These are phyloP conservation scores for Psylliodes chrysocephalus DNA, from an alignment of 2,888 invertebrate species.

Conservation along the genomic window DNA sequence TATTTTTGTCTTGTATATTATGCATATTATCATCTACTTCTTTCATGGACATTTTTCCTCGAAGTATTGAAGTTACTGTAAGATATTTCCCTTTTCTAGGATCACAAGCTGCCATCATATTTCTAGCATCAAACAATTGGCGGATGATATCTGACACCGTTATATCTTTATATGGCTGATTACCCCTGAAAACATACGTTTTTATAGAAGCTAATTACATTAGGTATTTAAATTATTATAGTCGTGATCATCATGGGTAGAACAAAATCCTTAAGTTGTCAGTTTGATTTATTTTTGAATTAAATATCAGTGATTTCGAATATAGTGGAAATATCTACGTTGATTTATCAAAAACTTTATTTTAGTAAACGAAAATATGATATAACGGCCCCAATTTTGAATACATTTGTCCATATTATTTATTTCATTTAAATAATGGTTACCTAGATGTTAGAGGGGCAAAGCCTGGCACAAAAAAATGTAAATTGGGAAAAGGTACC, in stretches of 20 bases:
- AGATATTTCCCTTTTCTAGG: slow-evolving; percentile 82
- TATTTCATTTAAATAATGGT: too few relatives aligned
- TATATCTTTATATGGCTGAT: slow-evolving; percentile 76
- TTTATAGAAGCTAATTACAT: too few relatives aligned
- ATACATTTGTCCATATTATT: too few relatives aligned
- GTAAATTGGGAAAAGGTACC: slow-evolving; percentile 75
- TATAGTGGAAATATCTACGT: too few relatives aligned
- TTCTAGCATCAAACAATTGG: slow-evolving; percentile 85
- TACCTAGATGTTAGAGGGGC: slow-evolving; percentile 70
- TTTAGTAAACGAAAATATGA: too few relatives aligned
- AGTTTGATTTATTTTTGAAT: too few relatives aligned
- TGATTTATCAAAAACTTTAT: too few relatives aligned
- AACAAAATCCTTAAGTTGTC: too few relatives aligned
- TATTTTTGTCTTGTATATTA: slow-evolving; percentile 75
- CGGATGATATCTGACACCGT: slow-evolving; percentile 83
- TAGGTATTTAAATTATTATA: too few relatives aligned
- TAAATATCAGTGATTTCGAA: too few relatives aligned
- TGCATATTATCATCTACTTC: slow-evolving; percentile 72
- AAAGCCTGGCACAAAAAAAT: slow-evolving; percentile 75
- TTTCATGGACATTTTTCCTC: slow-evolving; percentile 76
- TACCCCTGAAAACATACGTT: slow-evolving; percentile 56
- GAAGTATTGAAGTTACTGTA: slow-evolving; percentile 84
- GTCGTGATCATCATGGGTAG: too few relatives aligned
- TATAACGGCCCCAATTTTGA: too few relatives aligned
- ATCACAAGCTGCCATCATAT: slow-evolving; percentile 92